Evolutionary conservation across 2,888 invertebrate species (phyloP).

Genomic region (Mimumesa dahlbomi): DNA sequence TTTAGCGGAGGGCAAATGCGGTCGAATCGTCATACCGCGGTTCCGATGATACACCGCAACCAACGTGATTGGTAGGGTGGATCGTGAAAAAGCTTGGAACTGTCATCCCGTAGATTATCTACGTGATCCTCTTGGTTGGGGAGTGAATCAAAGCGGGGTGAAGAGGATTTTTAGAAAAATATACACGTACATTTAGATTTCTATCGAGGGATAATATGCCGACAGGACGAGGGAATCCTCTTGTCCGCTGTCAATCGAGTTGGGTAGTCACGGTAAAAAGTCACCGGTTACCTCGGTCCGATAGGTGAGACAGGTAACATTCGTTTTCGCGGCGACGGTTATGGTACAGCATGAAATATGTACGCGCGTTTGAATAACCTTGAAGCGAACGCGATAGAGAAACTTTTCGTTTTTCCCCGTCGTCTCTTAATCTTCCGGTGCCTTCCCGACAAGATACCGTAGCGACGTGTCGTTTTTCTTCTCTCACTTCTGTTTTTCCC

Average conservation of each 20-base stretch:
- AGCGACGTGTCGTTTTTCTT: slow-evolving; percentile 48
- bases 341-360: background rate
- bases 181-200: too few species aligned
- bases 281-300: background rate
- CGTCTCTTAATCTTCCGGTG: slow-evolving; percentile 27
- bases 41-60: slow-evolving; percentile 17
- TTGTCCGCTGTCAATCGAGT: too few species aligned
- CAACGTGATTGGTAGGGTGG: background rate
- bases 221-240: too few species aligned
- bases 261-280: too few species aligned
- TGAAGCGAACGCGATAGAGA: slow-evolving; percentile 10
- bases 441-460: slow-evolving; percentile 36
- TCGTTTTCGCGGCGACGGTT: slow-evolving; percentile 13
- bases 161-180: too few species aligned
- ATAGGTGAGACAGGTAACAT: background rate
- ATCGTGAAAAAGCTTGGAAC: too few species aligned
- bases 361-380: slow-evolving; percentile 26
- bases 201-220: too few species aligned
- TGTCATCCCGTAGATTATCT: too few species aligned
- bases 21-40: slow-evolving; percentile 22
- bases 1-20: too few species aligned
- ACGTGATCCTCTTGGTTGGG: too few species aligned
- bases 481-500: slow-evolving; percentile 35
- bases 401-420: background rate
- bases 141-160: too few species aligned